Conservation (phyloP, 1,140 invertebrate species). For the Drosophila setifemur region DNA sequence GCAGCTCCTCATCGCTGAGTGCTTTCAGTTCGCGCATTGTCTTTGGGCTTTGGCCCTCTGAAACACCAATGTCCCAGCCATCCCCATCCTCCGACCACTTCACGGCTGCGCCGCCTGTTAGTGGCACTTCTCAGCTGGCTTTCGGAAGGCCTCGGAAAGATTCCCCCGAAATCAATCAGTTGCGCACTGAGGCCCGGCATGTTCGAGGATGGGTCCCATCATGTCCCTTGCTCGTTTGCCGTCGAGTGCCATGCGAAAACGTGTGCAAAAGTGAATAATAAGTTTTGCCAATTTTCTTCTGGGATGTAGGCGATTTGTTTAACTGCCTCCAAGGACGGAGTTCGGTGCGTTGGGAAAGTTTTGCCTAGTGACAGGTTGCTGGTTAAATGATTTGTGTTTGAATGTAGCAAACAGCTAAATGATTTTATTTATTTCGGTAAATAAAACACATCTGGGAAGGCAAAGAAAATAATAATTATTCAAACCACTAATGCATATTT, state of each 20-base stretch:
- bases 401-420: too few relatives aligned
- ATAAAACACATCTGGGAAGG: too few relatives aligned
- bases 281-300: conserved; percentile 31
- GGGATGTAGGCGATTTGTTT: conserved; percentile 26
- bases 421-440: too few relatives aligned
- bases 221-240: conserved; percentile 19
- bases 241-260: conserved; percentile 1
- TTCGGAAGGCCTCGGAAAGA: conserved; percentile 4
- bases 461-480: too few relatives aligned
- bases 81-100: not conserved
- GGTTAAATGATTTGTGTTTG: too few relatives aligned
- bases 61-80: not conserved
- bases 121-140: conserved; percentile 62
- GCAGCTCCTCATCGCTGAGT: conserved; percentile 46
- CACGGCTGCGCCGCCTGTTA: conserved; percentile 60
- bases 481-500: too few relatives aligned
- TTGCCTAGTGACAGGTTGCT: too few relatives aligned
- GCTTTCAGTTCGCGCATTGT: conserved; percentile 70
- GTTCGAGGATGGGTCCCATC: conserved; percentile 35
- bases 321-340: conserved; percentile 5
- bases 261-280: conserved; percentile 42
- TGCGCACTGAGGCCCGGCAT: conserved; percentile 47
- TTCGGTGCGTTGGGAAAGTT: too few relatives aligned
- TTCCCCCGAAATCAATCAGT: conserved; percentile 60
- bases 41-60: conserved; percentile 47